Conservation (phyloP, 2,888 invertebrate species). For the Galerucella nymphaeae region DNA sequence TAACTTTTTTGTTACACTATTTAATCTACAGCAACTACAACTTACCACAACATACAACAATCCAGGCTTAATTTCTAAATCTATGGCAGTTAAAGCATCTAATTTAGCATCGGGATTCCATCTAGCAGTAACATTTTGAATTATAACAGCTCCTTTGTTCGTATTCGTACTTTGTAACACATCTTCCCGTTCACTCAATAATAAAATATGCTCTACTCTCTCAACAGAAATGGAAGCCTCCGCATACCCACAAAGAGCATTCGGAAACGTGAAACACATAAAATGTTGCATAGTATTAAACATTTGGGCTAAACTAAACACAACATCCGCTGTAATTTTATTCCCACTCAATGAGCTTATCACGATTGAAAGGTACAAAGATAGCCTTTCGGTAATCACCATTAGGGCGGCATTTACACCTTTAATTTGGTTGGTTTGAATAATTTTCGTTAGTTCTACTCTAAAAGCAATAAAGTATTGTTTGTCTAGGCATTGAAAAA, state of each 20-base stretch:
- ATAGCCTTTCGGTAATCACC: constrained; percentile 86
- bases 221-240: constrained; percentile 55
- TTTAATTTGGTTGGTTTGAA: constrained; percentile 73
- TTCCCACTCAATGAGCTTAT: constrained; percentile 77
- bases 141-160: neutral
- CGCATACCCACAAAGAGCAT: constrained; percentile 51
- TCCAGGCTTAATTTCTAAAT: neutral
- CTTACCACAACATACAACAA: constrained; percentile 2
- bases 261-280: constrained; percentile 55
- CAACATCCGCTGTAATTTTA: constrained; percentile 69
- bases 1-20: no score
- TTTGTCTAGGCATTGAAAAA: neutral
- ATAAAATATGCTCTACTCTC: constrained; percentile 55
- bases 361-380: constrained; percentile 82
- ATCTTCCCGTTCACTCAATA: constrained; percentile 46
- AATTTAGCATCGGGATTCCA: neutral
- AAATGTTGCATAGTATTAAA: constrained; percentile 73
- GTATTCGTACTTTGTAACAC: neutral
- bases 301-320: constrained; percentile 81
- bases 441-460: constrained; percentile 59
- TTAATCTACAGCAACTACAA: neutral
- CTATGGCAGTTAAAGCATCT: neutral
- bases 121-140: neutral
- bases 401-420: constrained; percentile 73
- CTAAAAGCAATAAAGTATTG: constrained; percentile 14